These are phyloP conservation scores for Porites cylindrica DNA, from an alignment of 92 coral and sea anemone species.

Conservation along the genomic window DNA sequence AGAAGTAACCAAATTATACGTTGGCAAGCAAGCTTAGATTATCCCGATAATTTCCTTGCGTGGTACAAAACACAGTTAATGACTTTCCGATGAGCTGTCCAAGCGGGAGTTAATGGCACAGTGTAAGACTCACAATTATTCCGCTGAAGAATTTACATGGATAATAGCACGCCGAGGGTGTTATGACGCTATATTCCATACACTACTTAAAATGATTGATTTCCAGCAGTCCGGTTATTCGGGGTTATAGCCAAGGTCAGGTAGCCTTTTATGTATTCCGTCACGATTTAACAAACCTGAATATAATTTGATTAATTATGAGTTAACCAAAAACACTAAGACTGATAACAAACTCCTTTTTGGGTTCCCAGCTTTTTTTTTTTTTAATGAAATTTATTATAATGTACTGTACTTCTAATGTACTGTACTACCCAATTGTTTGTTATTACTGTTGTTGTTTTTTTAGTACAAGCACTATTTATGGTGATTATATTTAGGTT, in stretches of 20 bases:
- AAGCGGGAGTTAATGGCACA: neutral
- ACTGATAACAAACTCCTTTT: no score
- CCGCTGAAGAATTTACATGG: constrained; percentile 4
- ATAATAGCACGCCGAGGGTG: neutral
- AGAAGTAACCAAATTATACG: neutral
- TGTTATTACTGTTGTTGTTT: no score
- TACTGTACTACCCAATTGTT: no score
- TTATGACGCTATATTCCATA: constrained; percentile 8
- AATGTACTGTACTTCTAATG: no score
- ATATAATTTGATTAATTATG: no score
- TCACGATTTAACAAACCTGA: neutral
- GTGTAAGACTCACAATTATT: neutral
- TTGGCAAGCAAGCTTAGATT: neutral
- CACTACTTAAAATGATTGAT: constrained; percentile 16
- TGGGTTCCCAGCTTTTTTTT: no score
- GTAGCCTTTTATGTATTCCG: neutral
- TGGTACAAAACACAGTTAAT: neutral
- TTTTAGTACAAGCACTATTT: no score
- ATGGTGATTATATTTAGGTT: no score
- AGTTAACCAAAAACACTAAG: no score
- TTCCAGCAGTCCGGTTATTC: neutral
- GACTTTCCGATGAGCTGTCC: neutral
- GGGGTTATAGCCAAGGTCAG: constrained; percentile 26
- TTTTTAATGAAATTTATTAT: no score
- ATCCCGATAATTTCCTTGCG: neutral